These are phyloP conservation scores for Steinernema hermaphroditum DNA, from an alignment of 2,888 invertebrate genomes.

Conservation along the genomic window DNA sequence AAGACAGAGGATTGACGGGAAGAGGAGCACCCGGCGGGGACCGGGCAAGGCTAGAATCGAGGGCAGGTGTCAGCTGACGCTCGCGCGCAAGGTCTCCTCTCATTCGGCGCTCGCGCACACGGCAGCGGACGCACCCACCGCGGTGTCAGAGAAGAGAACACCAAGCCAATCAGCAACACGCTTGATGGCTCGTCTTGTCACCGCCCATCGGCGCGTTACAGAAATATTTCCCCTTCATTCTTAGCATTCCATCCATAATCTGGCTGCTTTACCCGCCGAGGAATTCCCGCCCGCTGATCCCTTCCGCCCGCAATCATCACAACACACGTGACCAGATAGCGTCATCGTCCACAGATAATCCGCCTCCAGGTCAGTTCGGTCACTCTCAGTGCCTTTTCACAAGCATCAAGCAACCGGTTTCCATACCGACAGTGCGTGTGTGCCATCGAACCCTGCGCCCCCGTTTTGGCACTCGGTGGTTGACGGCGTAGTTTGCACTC, in stretches of 20 bases:
- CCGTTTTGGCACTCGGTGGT: not conserved
- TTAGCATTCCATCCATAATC: constrained; percentile 31
- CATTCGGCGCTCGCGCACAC: constrained; percentile 26
- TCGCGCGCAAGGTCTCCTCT: constrained; percentile 30
- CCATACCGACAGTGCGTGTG: not conserved
- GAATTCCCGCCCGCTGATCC: constrained; percentile 30
- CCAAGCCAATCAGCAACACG: constrained; percentile 31
- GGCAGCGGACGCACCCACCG: constrained; percentile 23
- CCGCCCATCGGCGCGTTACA: constrained; percentile 31
- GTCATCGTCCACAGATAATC: constrained; percentile 13
- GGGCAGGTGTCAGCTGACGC: constrained; percentile 31
- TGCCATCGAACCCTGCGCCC: not conserved
- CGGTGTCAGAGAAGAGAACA: constrained; percentile 30
- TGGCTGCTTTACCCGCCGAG: constrained; percentile 31
- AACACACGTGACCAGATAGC: constrained; percentile 30
- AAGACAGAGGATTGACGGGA: constrained; percentile 21
- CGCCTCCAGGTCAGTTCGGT: constrained; percentile 27
- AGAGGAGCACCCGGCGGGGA: constrained; percentile 24
- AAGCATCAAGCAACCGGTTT: not conserved
- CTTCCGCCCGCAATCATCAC: constrained; percentile 30
- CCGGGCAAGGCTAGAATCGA: constrained; percentile 27
- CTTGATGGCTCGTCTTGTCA: constrained; percentile 31
- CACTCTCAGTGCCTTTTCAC: not conserved
- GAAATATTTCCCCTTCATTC: constrained; percentile 31
- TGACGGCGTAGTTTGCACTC: constrained; percentile 19